Percentiles rank a stretch among this genome's conserved stretches.
phyloP scores from a whole-genome alignment of 1,140 invertebrate genomes.

The Musca vetustissima region DNA sequence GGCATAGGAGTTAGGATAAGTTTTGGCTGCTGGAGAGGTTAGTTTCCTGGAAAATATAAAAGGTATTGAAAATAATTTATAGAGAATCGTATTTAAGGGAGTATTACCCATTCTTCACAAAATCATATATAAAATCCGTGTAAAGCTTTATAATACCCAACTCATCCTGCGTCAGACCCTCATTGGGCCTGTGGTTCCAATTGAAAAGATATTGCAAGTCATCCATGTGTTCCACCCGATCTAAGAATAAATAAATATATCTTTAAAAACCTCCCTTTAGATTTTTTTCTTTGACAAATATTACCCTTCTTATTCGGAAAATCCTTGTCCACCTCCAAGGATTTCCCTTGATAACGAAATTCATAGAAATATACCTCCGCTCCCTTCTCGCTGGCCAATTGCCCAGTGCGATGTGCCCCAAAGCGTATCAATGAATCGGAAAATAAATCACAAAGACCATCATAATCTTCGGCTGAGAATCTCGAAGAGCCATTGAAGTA shows the following conservation, averaged over 20 bases:
- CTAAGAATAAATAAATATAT: constrained; percentile 31
- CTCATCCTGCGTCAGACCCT: background rate
- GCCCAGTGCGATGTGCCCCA: constrained; percentile 53
- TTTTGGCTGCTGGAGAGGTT: background rate
- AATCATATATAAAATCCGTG: constrained; percentile 31
- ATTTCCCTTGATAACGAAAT: background rate
- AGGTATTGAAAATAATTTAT: background rate
- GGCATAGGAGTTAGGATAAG: background rate
- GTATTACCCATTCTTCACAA: constrained; percentile 31
- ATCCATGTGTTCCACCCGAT: constrained; percentile 60
- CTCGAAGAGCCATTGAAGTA: constrained; percentile 35
- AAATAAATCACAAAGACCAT: constrained; percentile 48
- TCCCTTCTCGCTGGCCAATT: constrained; percentile 36
- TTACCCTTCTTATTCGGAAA: background rate
- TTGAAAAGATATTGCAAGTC: constrained; percentile 64
- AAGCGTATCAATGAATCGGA: constrained; percentile 46
- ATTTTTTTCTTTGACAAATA: background rate
- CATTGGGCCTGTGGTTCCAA: background rate
- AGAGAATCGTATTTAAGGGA: background rate
- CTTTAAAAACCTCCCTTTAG: no score
- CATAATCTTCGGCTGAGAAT: constrained; percentile 37
- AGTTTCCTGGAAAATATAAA: background rate
- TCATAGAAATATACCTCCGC: constrained; percentile 2
- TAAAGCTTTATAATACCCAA: constrained; percentile 24
- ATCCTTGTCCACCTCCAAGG: background rate